Evolutionary conservation across 2,888 invertebrate genomes (phyloP).

Genomic region (Melieria crassipennis): DNA sequence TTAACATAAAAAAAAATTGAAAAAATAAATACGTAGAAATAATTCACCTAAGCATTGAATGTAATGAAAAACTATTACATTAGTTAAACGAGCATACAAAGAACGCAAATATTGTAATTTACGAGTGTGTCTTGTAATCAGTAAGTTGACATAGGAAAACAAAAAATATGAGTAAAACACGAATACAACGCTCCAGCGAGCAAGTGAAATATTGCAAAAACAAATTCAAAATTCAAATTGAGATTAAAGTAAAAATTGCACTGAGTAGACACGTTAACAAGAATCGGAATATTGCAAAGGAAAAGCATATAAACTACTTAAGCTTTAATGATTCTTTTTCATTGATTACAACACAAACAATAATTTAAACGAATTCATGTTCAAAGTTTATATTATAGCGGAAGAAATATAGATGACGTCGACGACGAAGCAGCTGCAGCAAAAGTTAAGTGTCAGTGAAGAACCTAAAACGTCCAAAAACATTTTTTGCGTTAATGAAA

Average conservation of each 20-base stretch:
- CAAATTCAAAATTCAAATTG: constrained; percentile 1
- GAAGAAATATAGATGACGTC: no score
- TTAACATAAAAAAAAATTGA: not conserved
- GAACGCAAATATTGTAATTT: constrained; percentile 21
- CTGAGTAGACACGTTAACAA: not conserved
- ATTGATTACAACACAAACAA: constrained; percentile 1
- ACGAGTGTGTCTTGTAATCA: constrained; percentile 40
- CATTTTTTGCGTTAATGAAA: not conserved
- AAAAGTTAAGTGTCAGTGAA: not conserved
- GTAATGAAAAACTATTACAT: constrained; percentile 12
- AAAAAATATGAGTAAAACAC: not conserved
- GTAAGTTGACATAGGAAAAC: constrained; percentile 30
- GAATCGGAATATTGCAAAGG: not conserved
- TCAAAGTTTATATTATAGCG: not conserved
- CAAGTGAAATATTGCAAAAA: constrained; percentile 3
- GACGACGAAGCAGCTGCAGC: no score
- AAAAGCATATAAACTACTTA: constrained; percentile 11
- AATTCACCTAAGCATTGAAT: constrained; percentile 13
- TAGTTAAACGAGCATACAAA: constrained; percentile 2
- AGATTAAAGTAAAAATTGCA: not conserved
- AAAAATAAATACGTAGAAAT: not conserved
- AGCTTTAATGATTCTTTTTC: constrained; percentile 23
- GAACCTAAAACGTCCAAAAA: constrained; percentile 31
- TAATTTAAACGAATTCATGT: constrained; percentile 28
- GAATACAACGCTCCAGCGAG: constrained; percentile 23